phyloP scores from a whole-genome alignment of 2,797 vertebrate species.

The Linurgus olivaceus region DNA sequence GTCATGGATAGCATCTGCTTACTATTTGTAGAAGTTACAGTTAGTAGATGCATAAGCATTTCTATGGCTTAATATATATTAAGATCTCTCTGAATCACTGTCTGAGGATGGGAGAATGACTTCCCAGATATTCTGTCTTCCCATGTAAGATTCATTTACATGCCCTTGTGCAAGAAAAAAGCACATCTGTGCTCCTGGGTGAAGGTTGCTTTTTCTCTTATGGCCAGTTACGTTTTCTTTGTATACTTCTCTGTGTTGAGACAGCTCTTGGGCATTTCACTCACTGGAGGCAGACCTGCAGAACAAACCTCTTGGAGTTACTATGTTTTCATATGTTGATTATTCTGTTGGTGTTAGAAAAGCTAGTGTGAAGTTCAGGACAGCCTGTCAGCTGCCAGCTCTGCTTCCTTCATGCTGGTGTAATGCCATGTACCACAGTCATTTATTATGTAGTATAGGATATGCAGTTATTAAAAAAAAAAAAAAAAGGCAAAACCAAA shows the following conservation, averaged over 20 bases:
- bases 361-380: not conserved
- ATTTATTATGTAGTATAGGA: not conserved
- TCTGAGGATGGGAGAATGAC: not conserved
- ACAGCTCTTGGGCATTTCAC: not conserved
- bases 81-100: not conserved
- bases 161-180: not conserved
- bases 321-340: not conserved
- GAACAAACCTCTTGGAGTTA: not conserved
- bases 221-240: not conserved
- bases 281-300: not conserved
- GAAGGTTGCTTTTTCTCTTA: not conserved
- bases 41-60: not conserved
- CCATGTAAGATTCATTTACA: not conserved
- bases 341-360: not conserved
- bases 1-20: not conserved
- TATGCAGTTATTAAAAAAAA: not conserved
- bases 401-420: not conserved
- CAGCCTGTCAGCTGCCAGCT: not conserved
- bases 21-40: not conserved
- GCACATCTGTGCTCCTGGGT: fast-evolving
- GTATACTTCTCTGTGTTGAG: not conserved
- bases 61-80: not conserved
- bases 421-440: not conserved
- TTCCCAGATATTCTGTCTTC: not conserved
- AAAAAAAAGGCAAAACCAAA: not conserved